Base-by-base conservation (phyloP, 2,113 vertebrate genomes). In the Osmerus eperlanus region DNA sequence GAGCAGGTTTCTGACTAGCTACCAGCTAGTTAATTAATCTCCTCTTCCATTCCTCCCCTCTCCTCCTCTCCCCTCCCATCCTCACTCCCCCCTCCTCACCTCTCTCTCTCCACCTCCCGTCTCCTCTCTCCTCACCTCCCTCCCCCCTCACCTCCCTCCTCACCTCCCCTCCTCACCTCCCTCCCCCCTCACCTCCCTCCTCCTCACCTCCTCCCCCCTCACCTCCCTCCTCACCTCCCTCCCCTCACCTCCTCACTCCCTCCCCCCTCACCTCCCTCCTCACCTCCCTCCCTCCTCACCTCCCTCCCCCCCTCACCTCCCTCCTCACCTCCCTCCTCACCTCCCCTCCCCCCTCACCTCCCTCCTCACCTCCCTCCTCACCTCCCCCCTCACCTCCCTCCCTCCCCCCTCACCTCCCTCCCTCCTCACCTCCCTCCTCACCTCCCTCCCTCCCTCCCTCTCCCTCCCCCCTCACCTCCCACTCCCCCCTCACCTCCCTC, bases 21-120 rank as follows among this genome's bases (percentile, higher is more conserved):
- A 41, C 7, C 36, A 41, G 36, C 29, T 32, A 32, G 21, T 21
- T 21, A 21, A 21, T 32, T 32, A 32, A 54, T 16, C 55, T n/a
- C 55, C 55, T 7, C 55, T n/a, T n/a, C 15, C 55, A 32, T 13
- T 13, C 14, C 41, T 73, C 14, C 76, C 77, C 73, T 29, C 59
- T 18, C 18, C 18, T n/a, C 19, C 3, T 21, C 56, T 4, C n/a
- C 19, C 9, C 19, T 21, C n/a, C 56, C 3, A 4, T 9, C 8
- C n/a, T 19, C n/a, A 1, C 56, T n/a, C 56, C 3, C 3, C 7
- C 16, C 56, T 19, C 56, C 19, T 5, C 8, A 8, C 21, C 21
- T 21, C 21, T 58, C 56, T 6, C 18, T 58, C 56, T 6, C 18
- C 18, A 7, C 19, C 56, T 19, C 56, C 8, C 56, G 1, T n/a